Evolutionary conservation across 2,888 invertebrate species (phyloP), one percentile per base, ranked within the genome.

Genomic region (Chymomyza caudatula): DNA sequence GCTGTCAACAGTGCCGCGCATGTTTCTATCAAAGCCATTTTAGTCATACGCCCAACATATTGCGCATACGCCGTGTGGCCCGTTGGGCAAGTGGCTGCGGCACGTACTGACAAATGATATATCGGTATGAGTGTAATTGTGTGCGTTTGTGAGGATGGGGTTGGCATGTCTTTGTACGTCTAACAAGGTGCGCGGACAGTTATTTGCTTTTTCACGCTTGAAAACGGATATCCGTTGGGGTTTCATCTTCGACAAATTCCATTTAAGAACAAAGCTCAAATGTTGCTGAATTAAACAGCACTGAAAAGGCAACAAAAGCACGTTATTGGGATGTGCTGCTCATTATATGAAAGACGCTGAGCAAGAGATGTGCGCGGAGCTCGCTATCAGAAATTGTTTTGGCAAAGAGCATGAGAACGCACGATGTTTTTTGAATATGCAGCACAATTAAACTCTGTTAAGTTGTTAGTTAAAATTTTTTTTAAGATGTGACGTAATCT

Each of bases 1-100:
- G 79, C 79, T 82, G 85, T 81, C 78, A 59, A 67, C 62, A 60
- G 57, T 43, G 19, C 55, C 13, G 29, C 47, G 49, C 29, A 37
- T 37, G 29, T 11, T 37, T 8, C 29, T 11, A 37, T 37, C 29
- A 37, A 20, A 51, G 19, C 19, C 49, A 15, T 22, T 51, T 51
- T 51, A 51, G 49, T 19, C 49, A 11, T 37, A 37, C 29, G 29
- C 29, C 29, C 29, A 37, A 37, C 29, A 37, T 11, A 37, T 37
- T 37, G 29, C 29, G 29, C 29, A 37, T 37, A 37, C 29, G 29
- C 29, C 29, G 29, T 11, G 5, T 4, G 29, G 29, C 11, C 29
- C 11, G 29, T 2, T 0, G 1, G 29, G 11, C 29, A 37, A 11
- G 29, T 37, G 29, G 29, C 29, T 37, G 29, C 29, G 8, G 29